A percentile compares a stretch with the other conserved stretches of the same genome.
Evolutionary conservation across 2,113 vertebrate genomes (phyloP).

Genomic region (Phylloscopus trochiloides): DNA sequence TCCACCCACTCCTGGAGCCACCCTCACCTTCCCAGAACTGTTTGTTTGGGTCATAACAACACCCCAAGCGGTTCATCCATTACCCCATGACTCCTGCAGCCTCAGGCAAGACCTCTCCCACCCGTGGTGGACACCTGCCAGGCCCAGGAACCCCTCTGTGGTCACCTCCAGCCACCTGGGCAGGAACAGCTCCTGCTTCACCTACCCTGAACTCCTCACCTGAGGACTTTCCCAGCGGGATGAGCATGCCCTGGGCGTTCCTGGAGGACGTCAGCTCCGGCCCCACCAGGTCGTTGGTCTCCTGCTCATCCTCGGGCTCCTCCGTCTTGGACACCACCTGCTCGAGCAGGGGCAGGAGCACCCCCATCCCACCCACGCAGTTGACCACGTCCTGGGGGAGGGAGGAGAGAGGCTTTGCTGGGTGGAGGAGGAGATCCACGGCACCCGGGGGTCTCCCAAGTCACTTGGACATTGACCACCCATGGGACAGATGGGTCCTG

Average conservation of each 20-base stretch:
- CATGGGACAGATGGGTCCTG: rapidly evolving
- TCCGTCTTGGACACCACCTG: conserved; percentile 80
- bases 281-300: conserved; percentile 87
- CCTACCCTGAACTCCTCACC: conserved; percentile 60
- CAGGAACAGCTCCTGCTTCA: background rate
- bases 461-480: background rate
- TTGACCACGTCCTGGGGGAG: conserved; percentile 86
- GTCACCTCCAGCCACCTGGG: background rate
- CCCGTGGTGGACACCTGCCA: background rate
- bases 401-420: background rate
- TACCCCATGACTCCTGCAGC: rapidly evolving
- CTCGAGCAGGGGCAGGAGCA: conserved; percentile 88
- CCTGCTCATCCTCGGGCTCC: conserved; percentile 75
- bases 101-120: background rate
- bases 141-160: rapidly evolving
- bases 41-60: background rate
- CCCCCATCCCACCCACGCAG: conserved; percentile 88
- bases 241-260: conserved; percentile 81
- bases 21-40: background rate
- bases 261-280: conserved; percentile 86
- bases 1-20: background rate
- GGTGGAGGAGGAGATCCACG: rapidly evolving
- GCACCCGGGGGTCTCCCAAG: background rate
- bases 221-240: conserved; percentile 85
- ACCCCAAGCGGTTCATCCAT: background rate